Conservation (phyloP, 2,797 vertebrate species). For the Luscinia megarhynchos region DNA sequence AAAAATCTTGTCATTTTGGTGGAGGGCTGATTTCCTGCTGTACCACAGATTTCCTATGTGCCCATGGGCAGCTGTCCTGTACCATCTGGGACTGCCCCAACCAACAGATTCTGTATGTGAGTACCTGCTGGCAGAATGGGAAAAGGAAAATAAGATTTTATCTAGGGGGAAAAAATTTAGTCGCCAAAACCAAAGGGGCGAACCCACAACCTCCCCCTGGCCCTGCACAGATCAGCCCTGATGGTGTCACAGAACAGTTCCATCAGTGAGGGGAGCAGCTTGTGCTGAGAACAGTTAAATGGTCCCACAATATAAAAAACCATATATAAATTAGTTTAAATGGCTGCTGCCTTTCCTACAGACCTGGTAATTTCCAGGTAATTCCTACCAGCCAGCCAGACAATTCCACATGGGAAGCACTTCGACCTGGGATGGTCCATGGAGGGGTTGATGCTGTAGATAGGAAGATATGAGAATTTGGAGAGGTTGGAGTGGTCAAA, state of each 20-base stretch:
- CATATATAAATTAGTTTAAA: not conserved
- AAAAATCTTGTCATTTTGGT: not conserved
- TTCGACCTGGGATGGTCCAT: not conserved
- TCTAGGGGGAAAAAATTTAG: rapidly evolving
- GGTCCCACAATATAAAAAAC: not conserved
- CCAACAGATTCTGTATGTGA: not conserved
- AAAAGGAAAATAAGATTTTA: not conserved
- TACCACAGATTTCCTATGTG: not conserved
- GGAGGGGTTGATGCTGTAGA: not conserved
- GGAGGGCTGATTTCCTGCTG: not conserved
- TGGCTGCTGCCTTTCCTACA: not conserved
- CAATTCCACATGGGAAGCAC: rapidly evolving
- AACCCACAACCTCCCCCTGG: rapidly evolving
- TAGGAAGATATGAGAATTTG: not conserved
- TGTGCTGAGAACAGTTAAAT: not conserved
- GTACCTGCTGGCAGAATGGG: not conserved
- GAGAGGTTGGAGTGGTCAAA: not conserved
- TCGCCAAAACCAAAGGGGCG: not conserved
- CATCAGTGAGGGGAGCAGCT: not conserved
- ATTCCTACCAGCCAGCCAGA: not conserved
- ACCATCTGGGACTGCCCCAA: not conserved
- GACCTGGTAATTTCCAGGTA: too few relatives aligned
- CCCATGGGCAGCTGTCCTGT: not conserved
- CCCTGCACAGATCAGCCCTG: not conserved
- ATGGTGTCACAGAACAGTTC: not conserved